These are phyloP conservation scores for Drepanosiphum platanoidis DNA, from an alignment of 2,888 invertebrate species.

Conservation along the genomic window DNA sequence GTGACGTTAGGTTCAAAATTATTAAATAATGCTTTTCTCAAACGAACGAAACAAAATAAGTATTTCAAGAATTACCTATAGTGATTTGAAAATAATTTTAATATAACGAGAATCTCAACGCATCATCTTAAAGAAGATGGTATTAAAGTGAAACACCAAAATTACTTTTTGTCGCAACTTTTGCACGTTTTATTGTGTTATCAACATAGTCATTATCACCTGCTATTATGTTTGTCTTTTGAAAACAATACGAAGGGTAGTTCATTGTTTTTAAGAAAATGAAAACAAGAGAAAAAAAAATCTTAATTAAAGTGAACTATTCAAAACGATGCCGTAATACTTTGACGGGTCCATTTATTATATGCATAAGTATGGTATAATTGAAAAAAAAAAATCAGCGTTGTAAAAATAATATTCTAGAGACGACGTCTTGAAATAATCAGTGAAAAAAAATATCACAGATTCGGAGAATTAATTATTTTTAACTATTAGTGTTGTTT, in stretches of 20 bases:
- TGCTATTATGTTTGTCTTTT: not conserved
- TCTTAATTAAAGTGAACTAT: conserved; percentile 41
- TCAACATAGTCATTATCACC: conserved; percentile 26
- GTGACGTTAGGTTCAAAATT: not conserved
- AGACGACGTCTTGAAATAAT: not conserved
- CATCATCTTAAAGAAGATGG: not conserved
- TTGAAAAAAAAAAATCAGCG: not conserved
- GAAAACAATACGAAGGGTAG: conserved; percentile 7
- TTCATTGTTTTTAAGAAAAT: conserved; percentile 42
- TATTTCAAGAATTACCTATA: not conserved
- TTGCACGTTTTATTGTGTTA: conserved; percentile 41
- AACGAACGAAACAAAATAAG: not conserved
- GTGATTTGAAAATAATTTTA: not conserved
- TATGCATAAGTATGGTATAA: not conserved
- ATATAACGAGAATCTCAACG: not conserved
- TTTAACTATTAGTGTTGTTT: too few species aligned
- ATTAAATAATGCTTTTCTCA: not conserved
- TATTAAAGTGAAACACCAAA: conserved; percentile 18
- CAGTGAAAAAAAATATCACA: too few species aligned
- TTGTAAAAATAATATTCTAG: not conserved
- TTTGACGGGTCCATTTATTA: conserved; percentile 27
- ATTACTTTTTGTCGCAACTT: conserved; percentile 16
- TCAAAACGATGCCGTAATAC: not conserved
- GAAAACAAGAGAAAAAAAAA: conserved; percentile 18
- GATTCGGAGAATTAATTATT: not conserved